These are phyloP conservation scores for Eristalinus sepulchralis DNA, from an alignment of 2,888 invertebrate species.

Conservation along the genomic window DNA sequence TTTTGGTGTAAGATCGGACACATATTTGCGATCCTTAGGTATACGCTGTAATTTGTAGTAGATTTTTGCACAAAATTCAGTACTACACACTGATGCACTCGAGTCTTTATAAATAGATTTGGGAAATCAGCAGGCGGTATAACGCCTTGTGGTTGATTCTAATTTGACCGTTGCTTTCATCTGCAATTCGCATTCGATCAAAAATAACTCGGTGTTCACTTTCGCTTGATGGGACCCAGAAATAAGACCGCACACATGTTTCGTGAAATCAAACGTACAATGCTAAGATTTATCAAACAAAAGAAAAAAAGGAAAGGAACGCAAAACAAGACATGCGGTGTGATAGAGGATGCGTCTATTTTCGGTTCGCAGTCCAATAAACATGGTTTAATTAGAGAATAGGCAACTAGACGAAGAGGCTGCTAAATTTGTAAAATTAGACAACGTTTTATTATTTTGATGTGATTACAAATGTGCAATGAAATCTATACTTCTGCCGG, in stretches of 20 bases:
- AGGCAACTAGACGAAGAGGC: slow-evolving; percentile 12
- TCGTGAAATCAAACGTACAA: not conserved
- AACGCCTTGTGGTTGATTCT: not conserved
- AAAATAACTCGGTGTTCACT: slow-evolving; percentile 15
- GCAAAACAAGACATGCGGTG: slow-evolving; percentile 13
- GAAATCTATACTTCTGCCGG: slow-evolving; percentile 14
- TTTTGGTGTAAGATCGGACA: too few species aligned
- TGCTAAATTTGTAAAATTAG: slow-evolving; percentile 36
- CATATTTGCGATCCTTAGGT: too few species aligned
- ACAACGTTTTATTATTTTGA: slow-evolving; percentile 30
- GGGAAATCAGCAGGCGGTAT: not conserved
- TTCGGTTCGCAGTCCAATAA: slow-evolving; percentile 7
- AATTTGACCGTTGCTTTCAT: not conserved
- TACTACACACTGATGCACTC: not conserved
- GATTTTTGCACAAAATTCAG: not conserved
- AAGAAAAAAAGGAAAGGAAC: not conserved
- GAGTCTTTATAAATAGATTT: not conserved
- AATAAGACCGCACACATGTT: slow-evolving; percentile 10
- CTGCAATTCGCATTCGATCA: not conserved
- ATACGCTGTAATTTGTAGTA: not conserved
- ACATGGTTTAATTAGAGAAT: slow-evolving; percentile 16
- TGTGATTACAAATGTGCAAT: not conserved
- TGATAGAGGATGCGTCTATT: slow-evolving; percentile 28
- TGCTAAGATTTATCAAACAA: not conserved
- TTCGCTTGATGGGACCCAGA: slow-evolving; percentile 11